Base-by-base conservation (phyloP, 2,888 invertebrate genomes). In the Lacanobia wlatinum region DNA sequence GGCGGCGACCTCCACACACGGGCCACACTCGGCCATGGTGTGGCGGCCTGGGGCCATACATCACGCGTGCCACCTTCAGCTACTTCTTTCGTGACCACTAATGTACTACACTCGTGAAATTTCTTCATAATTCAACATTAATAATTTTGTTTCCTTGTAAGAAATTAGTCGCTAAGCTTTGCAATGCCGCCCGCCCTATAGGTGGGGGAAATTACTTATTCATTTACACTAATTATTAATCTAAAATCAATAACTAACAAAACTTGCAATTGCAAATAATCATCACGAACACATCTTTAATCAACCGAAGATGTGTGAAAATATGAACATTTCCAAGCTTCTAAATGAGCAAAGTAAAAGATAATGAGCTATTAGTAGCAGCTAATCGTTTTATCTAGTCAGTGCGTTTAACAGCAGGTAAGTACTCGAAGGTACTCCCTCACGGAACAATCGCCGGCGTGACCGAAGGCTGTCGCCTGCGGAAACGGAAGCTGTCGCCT, bases 401-500 rank as follows among this genome's bases (percentile, higher is more conserved):
- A 40, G 18, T 63, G 12, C 64, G 48, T 34, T 21, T 28, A 12
- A 16, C 28, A 14, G 48, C 34, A 43, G 48, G 18, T 28, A 28
- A 10, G 8, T 9, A 28, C 56, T 1, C 9, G 50, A 6, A 34
- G 56, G 40, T 40, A 59, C 59, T 21, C 14, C 40, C 21, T 59
- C 61, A 60, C 55, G 73, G 52, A 58, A 70, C 76, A 40, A 70
- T 67, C 40, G 70, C 34, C 63, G 63, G 61, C 82, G 83, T 78
- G 76, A 56, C 75, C 72, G 76, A 77, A 82, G 84, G 80, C 73
- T 78, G 74, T 60, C 70, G 68, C 76, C 59, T 55, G 65, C 78
- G 80, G 82, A 85, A 84, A 78, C 83, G 85, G 85, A 83, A 83
- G 71, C 74, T 76, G 67, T 71, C 78, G 65, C 80, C 71, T 74